These are phyloP conservation scores for Drosophila nigritarsus DNA, from an alignment of 2,888 invertebrate species.

Conservation along the genomic window DNA sequence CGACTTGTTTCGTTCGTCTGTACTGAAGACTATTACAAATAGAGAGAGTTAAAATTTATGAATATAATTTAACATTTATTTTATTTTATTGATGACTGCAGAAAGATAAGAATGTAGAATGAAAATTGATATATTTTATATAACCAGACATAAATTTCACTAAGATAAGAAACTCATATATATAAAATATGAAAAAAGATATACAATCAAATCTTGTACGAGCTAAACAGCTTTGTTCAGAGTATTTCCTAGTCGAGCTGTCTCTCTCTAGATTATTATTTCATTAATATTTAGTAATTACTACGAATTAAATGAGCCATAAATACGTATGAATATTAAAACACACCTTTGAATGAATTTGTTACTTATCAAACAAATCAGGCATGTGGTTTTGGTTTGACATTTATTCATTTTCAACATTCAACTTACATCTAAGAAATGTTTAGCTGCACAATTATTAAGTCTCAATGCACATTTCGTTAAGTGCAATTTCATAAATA, in stretches of 20 bases:
- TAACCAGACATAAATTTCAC: too few species aligned
- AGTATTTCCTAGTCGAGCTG: neutral
- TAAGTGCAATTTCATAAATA: neutral
- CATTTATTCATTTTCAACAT: neutral
- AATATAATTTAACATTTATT: neutral
- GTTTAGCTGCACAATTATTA: conserved; percentile 7
- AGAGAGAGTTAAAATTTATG: accelerated
- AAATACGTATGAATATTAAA: neutral
- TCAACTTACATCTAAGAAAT: neutral
- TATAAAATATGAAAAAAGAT: too few species aligned
- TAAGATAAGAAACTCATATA: neutral
- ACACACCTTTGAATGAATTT: neutral
- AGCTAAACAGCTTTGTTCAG: neutral
- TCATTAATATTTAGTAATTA: neutral
- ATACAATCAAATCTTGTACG: too few species aligned
- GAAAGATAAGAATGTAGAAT: neutral
- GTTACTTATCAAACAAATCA: neutral
- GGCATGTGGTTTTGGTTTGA: neutral
- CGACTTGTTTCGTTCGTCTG: neutral
- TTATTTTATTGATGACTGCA: neutral
- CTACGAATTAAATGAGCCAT: neutral
- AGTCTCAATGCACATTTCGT: neutral
- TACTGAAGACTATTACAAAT: accelerated
- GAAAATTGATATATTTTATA: neutral
- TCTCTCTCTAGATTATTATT: neutral